Conservation (phyloP, 2,888 invertebrate genomes). For the Limnephilus rhombicus region DNA sequence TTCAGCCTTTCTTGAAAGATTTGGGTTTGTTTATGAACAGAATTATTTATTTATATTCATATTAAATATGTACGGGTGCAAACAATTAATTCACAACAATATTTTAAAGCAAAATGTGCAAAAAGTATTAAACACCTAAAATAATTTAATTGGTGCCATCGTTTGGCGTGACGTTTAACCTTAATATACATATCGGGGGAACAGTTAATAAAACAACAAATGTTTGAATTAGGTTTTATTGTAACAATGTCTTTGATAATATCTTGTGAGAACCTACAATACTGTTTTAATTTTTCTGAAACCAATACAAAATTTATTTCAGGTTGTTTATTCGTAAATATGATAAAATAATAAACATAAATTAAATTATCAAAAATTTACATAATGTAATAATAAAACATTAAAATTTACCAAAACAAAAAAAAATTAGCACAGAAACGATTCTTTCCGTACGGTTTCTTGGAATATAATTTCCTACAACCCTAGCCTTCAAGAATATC, state of each 20-base stretch:
- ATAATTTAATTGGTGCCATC: too few relatives aligned
- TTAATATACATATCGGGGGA: not conserved
- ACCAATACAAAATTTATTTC: conserved; percentile 28
- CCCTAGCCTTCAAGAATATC: conserved; percentile 5
- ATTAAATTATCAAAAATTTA: not conserved
- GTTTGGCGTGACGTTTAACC: too few relatives aligned
- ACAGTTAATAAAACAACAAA: conserved; percentile 33
- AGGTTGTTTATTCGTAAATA: not conserved
- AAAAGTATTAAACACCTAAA: too few relatives aligned
- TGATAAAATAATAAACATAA: conserved; percentile 15
- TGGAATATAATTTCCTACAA: conserved; percentile 24
- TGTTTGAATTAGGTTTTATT: conserved; percentile 39
- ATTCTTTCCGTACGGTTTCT: not conserved
- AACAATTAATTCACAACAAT: too few relatives aligned
- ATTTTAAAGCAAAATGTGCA: too few relatives aligned
- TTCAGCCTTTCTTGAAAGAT: too few relatives aligned
- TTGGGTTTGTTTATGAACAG: too few relatives aligned
- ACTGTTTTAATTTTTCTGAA: conserved; percentile 51
- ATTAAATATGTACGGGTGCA: too few relatives aligned
- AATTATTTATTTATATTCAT: too few relatives aligned
- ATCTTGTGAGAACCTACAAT: conserved; percentile 54
- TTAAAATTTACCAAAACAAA: conserved; percentile 9
- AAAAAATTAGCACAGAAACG: conserved; percentile 7
- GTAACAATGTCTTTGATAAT: conserved; percentile 56
- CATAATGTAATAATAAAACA: not conserved